Evolutionary conservation across 2,113 vertebrate genomes (phyloP), one percentile per base, ranked within the genome.

Genomic region (Verasper variegatus): DNA sequence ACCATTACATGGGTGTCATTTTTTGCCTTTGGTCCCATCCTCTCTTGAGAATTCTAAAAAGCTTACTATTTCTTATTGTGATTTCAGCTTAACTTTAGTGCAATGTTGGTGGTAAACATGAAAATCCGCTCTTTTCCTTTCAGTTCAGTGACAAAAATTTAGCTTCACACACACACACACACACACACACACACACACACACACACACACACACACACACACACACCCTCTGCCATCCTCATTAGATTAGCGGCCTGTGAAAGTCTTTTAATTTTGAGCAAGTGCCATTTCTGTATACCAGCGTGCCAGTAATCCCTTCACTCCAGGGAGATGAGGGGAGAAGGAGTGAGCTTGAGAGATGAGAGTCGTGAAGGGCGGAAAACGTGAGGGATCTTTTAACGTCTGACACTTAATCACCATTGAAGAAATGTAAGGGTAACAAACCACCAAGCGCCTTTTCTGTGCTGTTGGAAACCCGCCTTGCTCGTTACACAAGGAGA

Each of bases 251-350:
- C 68, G 76, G 86, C 82, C 89, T 92, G 86, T 89, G 91, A 92
- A 93, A 93, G 89, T 92, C 91, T 93, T 92, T 91, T 89, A 93
- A 93, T 93, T 94, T 90, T 90, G 87, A 91, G 88, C 72, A 91
- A 89, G 86, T 91, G 92, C 88, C 91, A 90, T 94, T 94, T 92
- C 86, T 89, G 86, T 89, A 81, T 77, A 89, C 88, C 86, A 83
- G 80, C 31, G 81, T 91, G 87, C 86, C 87, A 86, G 85, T 93
- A 93, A 94, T 94, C 93, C 84, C 83, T 79, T 84, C 73, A 85
- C 86, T 89, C 88, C 57, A 51, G 86, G 84, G 89, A 88, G 72
- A 86, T 40, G 66, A 82, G 70, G 71, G 83, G 76, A 81, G 80
- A 80, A 78, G 70, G 71, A 86, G 83, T 51, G 79, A 88, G 79